Percentiles rank a stretch among this genome's conserved stretches.
phyloP scores from a whole-genome alignment of 2,888 invertebrate genomes.

The Ashinkailepas kermadecensis region DNA sequence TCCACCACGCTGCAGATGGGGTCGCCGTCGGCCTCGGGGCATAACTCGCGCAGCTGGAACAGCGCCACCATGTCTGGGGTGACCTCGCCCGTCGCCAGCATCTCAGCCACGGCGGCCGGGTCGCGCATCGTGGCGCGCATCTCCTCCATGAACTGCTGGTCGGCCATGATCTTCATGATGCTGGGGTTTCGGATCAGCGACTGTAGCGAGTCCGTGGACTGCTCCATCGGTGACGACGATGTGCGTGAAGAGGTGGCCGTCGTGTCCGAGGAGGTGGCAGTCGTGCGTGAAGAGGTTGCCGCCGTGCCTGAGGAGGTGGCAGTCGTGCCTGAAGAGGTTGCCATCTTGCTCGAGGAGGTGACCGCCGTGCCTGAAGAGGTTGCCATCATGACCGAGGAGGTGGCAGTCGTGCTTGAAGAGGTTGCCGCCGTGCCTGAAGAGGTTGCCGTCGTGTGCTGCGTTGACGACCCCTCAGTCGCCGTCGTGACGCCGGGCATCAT shows the following conservation, averaged over 20 bases:
- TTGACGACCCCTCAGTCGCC: no score
- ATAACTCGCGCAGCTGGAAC: slow-evolving; percentile 3
- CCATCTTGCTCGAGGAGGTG: no score
- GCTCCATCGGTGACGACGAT: background rate
- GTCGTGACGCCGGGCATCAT: no score
- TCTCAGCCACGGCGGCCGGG: background rate
- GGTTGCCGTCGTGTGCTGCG: no score
- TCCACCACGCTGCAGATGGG: slow-evolving; percentile 11
- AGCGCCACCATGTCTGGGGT: slow-evolving; percentile 2
- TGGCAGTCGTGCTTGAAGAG: no score
- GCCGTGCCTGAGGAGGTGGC: no score
- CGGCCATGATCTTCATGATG: background rate
- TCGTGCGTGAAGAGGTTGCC: no score
- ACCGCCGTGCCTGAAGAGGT: no score
- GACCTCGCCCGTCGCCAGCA: background rate
- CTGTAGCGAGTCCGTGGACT: background rate
- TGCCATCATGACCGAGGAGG: no score
- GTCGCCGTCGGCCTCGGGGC: background rate
- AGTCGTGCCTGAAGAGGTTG: no score
- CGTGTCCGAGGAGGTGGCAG: background rate
- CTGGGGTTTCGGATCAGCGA: background rate
- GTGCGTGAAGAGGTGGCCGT: background rate
- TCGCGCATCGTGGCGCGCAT: background rate
- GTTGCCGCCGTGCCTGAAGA: no score
- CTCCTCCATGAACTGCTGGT: background rate